Evolutionary conservation across 1,140 invertebrate species (phyloP).

Genomic region (Magallana angulata): DNA sequence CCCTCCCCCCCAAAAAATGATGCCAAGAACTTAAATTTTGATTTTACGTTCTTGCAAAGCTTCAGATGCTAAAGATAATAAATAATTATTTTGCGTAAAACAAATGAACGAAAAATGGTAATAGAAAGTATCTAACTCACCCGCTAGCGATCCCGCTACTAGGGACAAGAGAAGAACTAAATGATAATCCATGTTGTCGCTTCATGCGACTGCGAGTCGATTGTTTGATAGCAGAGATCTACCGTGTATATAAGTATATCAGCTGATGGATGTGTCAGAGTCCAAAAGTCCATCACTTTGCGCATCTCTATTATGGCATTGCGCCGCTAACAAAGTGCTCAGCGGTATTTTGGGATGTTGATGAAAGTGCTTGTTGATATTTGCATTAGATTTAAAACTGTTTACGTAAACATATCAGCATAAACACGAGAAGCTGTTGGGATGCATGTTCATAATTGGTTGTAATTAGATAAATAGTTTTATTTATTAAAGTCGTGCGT

Average conservation of each 20-base stretch:
- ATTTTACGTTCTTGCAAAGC: not conserved
- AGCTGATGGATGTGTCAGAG: slow-evolving; percentile 42
- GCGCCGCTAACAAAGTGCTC: not conserved
- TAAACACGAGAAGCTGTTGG: not conserved
- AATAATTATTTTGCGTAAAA: too few relatives aligned
- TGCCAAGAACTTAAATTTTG: too few relatives aligned
- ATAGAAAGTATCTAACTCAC: not conserved
- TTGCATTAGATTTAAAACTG: not conserved
- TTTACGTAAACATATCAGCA: not conserved
- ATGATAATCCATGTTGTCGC: slow-evolving; percentile 46
- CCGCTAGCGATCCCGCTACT: slow-evolving; percentile 41
- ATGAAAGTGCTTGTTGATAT: not conserved
- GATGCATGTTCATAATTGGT: not conserved
- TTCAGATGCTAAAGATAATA: too few relatives aligned
- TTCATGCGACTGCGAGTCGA: not conserved
- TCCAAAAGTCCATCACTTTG: slow-evolving; percentile 42
- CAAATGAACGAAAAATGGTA: not conserved
- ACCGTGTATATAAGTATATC: slow-evolving; percentile 39
- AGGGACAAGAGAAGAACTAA: slow-evolving; percentile 19
- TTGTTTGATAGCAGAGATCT: slow-evolving; percentile 1
- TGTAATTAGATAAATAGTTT: not conserved
- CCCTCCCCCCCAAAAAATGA: not conserved
- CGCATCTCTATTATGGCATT: not conserved
- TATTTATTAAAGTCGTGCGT: not conserved
- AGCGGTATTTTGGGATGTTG: not conserved